Conservation (phyloP, 2,113 vertebrate species). For the Thamnophis sirtalis region DNA sequence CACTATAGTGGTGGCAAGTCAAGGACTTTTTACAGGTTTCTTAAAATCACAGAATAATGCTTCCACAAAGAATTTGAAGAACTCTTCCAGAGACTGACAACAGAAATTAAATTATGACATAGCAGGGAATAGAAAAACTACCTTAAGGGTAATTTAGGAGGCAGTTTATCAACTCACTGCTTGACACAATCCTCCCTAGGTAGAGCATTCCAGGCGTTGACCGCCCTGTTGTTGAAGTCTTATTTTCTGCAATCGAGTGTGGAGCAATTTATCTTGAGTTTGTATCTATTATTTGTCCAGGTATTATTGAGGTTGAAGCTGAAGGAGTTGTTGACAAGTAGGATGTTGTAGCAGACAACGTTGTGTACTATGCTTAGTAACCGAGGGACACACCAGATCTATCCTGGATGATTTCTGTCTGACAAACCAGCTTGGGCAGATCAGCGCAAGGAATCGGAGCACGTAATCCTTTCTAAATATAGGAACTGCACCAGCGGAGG, state of each 20-base stretch:
- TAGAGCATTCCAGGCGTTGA: no score
- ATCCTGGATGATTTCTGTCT: not conserved
- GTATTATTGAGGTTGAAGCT: no score
- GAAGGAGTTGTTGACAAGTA: no score
- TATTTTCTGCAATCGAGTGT: no score
- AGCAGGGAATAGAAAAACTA: not conserved
- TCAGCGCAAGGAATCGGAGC: not conserved
- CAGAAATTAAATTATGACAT: not conserved
- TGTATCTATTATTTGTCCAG: no score
- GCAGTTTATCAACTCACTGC: not conserved
- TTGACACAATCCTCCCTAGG: not conserved
- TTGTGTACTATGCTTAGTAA: no score
- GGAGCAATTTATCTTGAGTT: no score
- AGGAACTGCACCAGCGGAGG: not conserved
- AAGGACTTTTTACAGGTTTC: no score
- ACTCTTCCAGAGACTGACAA: not conserved
- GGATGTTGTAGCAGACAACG: no score
- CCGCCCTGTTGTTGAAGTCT: no score
- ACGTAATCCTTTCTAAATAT: not conserved
- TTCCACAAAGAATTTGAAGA: not conserved
- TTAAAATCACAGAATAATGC: not conserved
- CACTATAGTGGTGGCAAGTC: no score
- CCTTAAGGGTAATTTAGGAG: not conserved
- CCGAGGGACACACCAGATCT: not conserved
- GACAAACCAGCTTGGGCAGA: not conserved